Evolutionary conservation across 53 echinoderm and acorn worm species (phyloP), one percentile per base, ranked within the genome.

Genomic region (Antedon mediterranea): DNA sequence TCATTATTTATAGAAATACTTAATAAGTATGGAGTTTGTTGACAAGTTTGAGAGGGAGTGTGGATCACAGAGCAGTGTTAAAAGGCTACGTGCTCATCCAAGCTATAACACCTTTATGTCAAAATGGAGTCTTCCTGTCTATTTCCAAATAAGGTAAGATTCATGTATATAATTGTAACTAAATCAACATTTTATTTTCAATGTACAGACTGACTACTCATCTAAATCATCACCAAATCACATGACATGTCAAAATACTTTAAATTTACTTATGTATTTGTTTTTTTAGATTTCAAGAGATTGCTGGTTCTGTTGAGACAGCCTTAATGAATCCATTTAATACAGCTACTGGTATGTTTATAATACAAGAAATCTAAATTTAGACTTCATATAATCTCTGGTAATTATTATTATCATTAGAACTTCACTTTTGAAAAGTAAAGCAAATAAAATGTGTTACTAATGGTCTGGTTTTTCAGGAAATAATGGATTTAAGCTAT

Each of bases 211-310:
- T n/a, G n/a, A n/a, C n/a, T n/a, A n/a, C n/a, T n/a, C n/a, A n/a
- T n/a, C n/a, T n/a, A n/a, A n/a, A n/a, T n/a, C n/a, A n/a, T n/a
- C n/a, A n/a, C n/a, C n/a, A n/a, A n/a, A n/a, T n/a, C n/a, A n/a
- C n/a, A n/a, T n/a, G n/a, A n/a, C n/a, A n/a, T n/a, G n/a, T n/a
- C n/a, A 37, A 37, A 6, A 37, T 6, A 37, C 37, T 37, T 37
- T 37, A 37, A 37, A 37, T 6, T 37, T 37, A 37, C n/a, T n/a
- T n/a, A n/a, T n/a, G n/a, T n/a, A n/a, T n/a, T n/a, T n/a, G n/a
- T n/a, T n/a, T n/a, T n/a, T n/a, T n/a, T 72, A 94, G 95, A 43
- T 94, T 94, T 76, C 95, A 94, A 75, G 95, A 94, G 76, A 94
- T 94, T 73, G 95, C 95, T 34, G 95, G 95, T 31, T 82, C 87